Conservation (phyloP, 2,797 vertebrate species). For the Lycodopsis pacificus region DNA sequence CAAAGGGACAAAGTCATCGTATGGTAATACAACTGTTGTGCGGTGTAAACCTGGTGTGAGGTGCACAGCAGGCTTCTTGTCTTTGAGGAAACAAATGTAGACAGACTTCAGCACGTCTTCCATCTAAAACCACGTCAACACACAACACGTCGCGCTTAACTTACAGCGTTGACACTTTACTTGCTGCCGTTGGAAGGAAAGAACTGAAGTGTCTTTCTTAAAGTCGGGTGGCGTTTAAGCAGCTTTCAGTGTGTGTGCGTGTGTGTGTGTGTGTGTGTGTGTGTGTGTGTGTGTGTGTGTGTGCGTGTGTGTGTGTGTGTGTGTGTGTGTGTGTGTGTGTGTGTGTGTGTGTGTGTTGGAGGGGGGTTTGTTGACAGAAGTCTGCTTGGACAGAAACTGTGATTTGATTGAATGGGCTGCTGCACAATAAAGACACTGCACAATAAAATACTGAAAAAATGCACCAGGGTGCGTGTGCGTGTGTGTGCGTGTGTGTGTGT, state of each 20-base stretch:
- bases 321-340: constrained; percentile 6
- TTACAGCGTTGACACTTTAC: not conserved
- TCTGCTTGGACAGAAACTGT: constrained; percentile 14
- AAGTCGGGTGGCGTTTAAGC: constrained; percentile 22
- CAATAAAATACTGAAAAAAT: not conserved
- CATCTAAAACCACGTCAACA: no score
- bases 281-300: not conserved
- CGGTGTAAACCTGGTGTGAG: no score
- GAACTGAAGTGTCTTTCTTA: not conserved
- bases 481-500: not conserved
- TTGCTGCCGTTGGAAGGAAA: not conserved
- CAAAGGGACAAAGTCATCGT: no score
- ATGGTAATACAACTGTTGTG: no score
- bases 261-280: constrained; percentile 11
- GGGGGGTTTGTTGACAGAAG: constrained; percentile 2
- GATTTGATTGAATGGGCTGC: not conserved
- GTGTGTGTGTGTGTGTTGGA: not conserved
- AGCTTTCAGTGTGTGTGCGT: constrained; percentile 26
- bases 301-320: not conserved
- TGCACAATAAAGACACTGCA: constrained; percentile 9
- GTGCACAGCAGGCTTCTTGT: no score
- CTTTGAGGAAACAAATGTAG: no score
- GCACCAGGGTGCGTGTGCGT: not conserved
- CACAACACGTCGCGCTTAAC: not conserved
- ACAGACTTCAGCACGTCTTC: no score